Conservation (phyloP, 2,113 vertebrate genomes). For the Oryzias javanicus region DNA sequence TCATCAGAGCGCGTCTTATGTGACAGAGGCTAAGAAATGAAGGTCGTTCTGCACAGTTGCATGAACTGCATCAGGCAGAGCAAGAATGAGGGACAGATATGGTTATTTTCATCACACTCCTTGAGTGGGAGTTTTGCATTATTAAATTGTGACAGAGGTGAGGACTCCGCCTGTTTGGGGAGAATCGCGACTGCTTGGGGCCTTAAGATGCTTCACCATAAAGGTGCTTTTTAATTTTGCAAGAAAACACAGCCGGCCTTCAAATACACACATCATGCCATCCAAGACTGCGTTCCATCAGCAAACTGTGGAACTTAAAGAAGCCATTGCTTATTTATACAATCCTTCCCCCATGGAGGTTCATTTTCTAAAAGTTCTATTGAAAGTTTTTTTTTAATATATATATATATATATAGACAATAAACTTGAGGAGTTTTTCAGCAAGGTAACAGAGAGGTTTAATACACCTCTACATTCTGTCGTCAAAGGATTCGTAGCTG, state of each 20-base stretch:
- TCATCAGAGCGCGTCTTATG: too few relatives aligned
- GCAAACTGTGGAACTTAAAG: constrained; percentile 36
- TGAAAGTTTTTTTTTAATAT: too few relatives aligned
- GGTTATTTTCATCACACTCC: constrained; percentile 55
- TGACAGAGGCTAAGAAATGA: constrained; percentile 24
- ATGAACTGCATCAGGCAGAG: constrained; percentile 34
- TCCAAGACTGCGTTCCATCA: constrained; percentile 21
- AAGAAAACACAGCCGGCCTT: constrained; percentile 9
- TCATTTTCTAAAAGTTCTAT: constrained; percentile 16
- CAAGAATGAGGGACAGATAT: constrained; percentile 33
- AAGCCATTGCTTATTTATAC: neutral
- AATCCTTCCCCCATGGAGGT: constrained; percentile 8
- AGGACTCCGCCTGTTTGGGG: constrained; percentile 26
- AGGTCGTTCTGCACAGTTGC: constrained; percentile 28
- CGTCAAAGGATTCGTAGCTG: constrained; percentile 30
- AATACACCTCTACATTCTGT: constrained; percentile 24
- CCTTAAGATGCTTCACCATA: constrained; percentile 14
- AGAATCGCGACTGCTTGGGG: constrained; percentile 21
- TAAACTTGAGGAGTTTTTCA: constrained; percentile 18
- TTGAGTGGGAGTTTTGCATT: constrained; percentile 56
- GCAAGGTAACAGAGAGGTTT: constrained; percentile 24
- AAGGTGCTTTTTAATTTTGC: constrained; percentile 26
- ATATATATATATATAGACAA: neutral
- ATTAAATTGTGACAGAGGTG: constrained; percentile 56
- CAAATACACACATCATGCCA: neutral